Base-by-base conservation (phyloP, 2,113 vertebrate genomes). In the Pontoporia blainvillei region DNA sequence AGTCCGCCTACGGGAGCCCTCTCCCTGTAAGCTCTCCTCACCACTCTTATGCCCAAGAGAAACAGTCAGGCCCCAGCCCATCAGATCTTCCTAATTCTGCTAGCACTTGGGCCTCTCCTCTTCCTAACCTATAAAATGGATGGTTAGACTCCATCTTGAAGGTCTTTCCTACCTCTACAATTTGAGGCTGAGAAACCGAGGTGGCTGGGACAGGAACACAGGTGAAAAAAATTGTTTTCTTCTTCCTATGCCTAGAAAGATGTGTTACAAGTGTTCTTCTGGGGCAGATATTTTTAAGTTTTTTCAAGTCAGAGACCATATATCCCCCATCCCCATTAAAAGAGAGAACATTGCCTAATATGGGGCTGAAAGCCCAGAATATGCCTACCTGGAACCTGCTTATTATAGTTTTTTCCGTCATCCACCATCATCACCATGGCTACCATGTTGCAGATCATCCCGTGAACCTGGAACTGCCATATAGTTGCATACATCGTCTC, bases 401-500 rank as follows among this genome's bases (percentile, higher is more conserved):
- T 62, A 3, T 29, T 62, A 29, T 14, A 11, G 54, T 12, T 64
- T 23, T 57, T 85, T 34, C 23, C 13, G 3, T 31, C 29, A 1
- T 41, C 12, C 34, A 27, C n/a, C 21, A 0, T 41, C 8, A 1
- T 44, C 17, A 23, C 34, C 44, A 3, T 3, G 2, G 46, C 27
- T 39, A 44, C 31, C 21, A 6, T 21, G 2, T 4, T 5, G 8
- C 25, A 3, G 52, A 9, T 2, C 46, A 6, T 7, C 2, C 57
- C 5, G 21, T 8, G 31, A 8, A 13, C n/a, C 0, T 0, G 20
- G 17, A 21, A 17, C 57, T 39, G 25, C 44, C 1, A 0, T 8
- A 13, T 1, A 2, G 69, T 20, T 34, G 34, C 20, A 12, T 2
- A 11, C 29, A 5, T 49, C 8, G 2, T 29, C 57, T 59, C 71